These are phyloP conservation scores for Drosophila setosimentum DNA, from an alignment of 2,888 invertebrate species.

Conservation along the genomic window DNA sequence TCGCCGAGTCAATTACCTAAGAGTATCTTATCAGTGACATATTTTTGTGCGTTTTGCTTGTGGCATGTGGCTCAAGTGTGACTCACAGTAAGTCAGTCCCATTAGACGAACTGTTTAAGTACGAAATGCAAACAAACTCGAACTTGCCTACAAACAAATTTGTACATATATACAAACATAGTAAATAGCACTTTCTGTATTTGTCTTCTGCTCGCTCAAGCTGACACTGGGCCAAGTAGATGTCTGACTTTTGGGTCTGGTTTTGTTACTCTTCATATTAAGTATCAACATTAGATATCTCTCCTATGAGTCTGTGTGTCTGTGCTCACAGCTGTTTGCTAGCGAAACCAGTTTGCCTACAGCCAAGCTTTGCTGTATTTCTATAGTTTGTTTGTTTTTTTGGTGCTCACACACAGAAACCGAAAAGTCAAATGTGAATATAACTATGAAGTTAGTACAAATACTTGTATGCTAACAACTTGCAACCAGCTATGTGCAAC, in stretches of 20 bases:
- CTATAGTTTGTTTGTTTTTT: slow-evolving; percentile 33
- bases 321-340: slow-evolving; percentile 67
- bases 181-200: slow-evolving; percentile 13
- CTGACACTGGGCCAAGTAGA: slow-evolving; percentile 37
- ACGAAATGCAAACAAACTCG: slow-evolving; percentile 41
- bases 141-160: neutral
- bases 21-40: slow-evolving; percentile 36
- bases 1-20: slow-evolving; percentile 10
- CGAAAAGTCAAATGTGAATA: slow-evolving; percentile 57
- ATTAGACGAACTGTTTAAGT: slow-evolving; percentile 30
- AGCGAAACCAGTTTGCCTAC: slow-evolving; percentile 65
- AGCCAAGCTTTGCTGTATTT: slow-evolving; percentile 30
- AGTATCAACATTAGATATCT: slow-evolving; percentile 34
- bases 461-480: neutral
- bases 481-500: slow-evolving; percentile 22
- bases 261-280: slow-evolving; percentile 35
- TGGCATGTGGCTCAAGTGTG: slow-evolving; percentile 15
- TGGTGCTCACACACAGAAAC: slow-evolving; percentile 22
- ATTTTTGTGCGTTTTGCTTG: slow-evolving; percentile 10
- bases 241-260: slow-evolving; percentile 43
- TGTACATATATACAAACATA: neutral
- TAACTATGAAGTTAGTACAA: neutral
- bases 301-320: slow-evolving; percentile 20
- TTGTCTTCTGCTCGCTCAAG: slow-evolving; percentile 12
- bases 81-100: slow-evolving; percentile 36